Base-by-base conservation (phyloP, 1,140 invertebrate genomes). In the Patella vulgata region DNA sequence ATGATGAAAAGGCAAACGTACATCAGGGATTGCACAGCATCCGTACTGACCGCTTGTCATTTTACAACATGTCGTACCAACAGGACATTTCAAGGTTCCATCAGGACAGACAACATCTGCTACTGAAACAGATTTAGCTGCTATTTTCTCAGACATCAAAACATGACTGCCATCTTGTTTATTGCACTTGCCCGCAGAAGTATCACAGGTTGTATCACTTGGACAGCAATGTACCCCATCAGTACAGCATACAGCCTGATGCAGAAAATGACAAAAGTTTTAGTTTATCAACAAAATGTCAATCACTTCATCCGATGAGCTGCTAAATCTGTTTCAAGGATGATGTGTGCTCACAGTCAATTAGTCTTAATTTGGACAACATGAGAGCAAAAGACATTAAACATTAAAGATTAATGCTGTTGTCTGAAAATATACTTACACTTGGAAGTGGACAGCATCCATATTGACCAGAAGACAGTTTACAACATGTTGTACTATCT, bases 11-110 rank as follows among this genome's bases (percentile, higher is more conserved):
- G 17, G 19, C n/a, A 19, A 12, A 59, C 57, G 58, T 68, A 77
- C 85, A 60, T 84, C 61, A 28, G 75, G 68, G 12, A 77, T 47
- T 14, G 82, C 82, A 66, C 85, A 86, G 53, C 85, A 86, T 43
- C 81, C 84, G 59, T 74, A 85, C 11, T 68, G 50, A 27, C 74
- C 79, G 46, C 55, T 51, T 0, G n/a, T 58, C 23, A 82, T 19
- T 39, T 74, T 63, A 71, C 85, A 86, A 63, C 85, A 86, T 17
- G 85, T 85, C 17, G 68, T 70, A 6, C 73, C 72, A 70, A 74
- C 71, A 17, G 75, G 79, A 72, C 85, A 86, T 47, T 76, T 56
- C 23, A 63, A 69, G 25, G 58, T 25, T 12, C 58, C 58, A 52
- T 71, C 75, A 19, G 71, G 66, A 61, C 75, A 79, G 25, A 68